Base-by-base conservation (phyloP, 2,113 vertebrate species). In the Petaurus breviceps region DNA sequence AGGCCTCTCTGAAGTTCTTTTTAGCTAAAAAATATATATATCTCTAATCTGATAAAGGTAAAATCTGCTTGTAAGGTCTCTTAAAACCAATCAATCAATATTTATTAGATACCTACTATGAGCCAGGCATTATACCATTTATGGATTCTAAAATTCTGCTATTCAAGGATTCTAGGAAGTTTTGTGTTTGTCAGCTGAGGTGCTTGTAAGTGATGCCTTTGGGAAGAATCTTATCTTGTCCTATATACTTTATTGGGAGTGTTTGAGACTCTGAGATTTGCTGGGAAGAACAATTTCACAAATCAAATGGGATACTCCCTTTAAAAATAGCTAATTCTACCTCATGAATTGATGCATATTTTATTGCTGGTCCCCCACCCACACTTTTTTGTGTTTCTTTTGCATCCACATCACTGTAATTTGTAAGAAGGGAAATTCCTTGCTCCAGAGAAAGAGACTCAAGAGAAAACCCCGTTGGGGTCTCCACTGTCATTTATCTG, bases 351-450 rank as follows among this genome's bases (percentile, higher is more conserved):
- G 68, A 23, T 23, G 37, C n/a, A 8, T 43, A 43, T 84, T 84
- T 84, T 84, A 43, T 84, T 16, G 8, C 53, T 4, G 12, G 46
- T 7, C 31, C 92, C 22, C 53, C 7, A 49, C 6, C 2, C 47
- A 3, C 47, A 5, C 16, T 24, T 94, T 94, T 95, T 96, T 19
- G 11, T n/a, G 16, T 53, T 93, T 90, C 95, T 96, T 51, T 95
- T 9, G 16, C 92, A 31, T 95, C 97, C 26, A 12, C 0, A 6
- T 55, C 26, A 68, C 89, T 91, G 0, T 61, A 91, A 95, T 97
- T 97, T 96, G 10, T 92, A 0, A 11, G 22, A 96, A 91, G 16
- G 8, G 49, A 93, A 95, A 46, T 96, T 93, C 3, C 0, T 53
- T 90, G 93, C 49, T 26, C 92, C 92, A 22, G 84, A 96, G 57